Evolutionary conservation across 1,140 invertebrate genomes (phyloP).

Genomic region (Dendrolimus punctatus): DNA sequence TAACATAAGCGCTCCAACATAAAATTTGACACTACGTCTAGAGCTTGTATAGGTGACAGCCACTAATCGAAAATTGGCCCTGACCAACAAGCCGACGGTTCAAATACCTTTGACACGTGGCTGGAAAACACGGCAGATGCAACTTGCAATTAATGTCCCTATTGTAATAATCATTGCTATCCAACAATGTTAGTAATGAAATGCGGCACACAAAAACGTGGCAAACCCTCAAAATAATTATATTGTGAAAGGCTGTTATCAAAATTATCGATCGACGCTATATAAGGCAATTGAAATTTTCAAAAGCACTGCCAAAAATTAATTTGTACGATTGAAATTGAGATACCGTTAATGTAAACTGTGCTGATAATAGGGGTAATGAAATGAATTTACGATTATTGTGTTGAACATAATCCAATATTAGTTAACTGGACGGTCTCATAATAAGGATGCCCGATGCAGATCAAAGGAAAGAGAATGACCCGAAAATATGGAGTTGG

Average conservation of each 20-base stretch:
- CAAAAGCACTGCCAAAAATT: slow-evolving; percentile 16
- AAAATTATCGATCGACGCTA: neutral
- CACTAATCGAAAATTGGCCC: slow-evolving; percentile 24
- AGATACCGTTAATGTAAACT: slow-evolving; percentile 16
- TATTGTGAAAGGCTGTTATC: slow-evolving; percentile 25
- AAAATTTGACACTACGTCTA: slow-evolving; percentile 62
- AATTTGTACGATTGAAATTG: slow-evolving; percentile 21
- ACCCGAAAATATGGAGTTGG: neutral
- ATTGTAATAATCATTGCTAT: slow-evolving; percentile 40
- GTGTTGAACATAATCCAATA: slow-evolving; percentile 16
- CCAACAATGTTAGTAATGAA: slow-evolving; percentile 63
- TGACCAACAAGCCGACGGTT: slow-evolving; percentile 22
- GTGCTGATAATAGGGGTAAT: slow-evolving; percentile 18
- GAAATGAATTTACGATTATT: slow-evolving; percentile 23
- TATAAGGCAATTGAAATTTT: slow-evolving; percentile 5
- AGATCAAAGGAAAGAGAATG: neutral
- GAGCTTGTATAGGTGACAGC: slow-evolving; percentile 32
- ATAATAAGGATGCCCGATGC: neutral
- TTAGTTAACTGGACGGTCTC: slow-evolving; percentile 3
- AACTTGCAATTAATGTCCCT: slow-evolving; percentile 37
- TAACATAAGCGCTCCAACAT: slow-evolving; percentile 57
- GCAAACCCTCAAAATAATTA: slow-evolving; percentile 36
- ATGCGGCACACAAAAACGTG: slow-evolving; percentile 30
- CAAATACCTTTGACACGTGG: slow-evolving; percentile 20
- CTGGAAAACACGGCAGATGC: slow-evolving; percentile 44